Conservation (phyloP, 2,113 vertebrate genomes). For the Salvator merianae region DNA sequence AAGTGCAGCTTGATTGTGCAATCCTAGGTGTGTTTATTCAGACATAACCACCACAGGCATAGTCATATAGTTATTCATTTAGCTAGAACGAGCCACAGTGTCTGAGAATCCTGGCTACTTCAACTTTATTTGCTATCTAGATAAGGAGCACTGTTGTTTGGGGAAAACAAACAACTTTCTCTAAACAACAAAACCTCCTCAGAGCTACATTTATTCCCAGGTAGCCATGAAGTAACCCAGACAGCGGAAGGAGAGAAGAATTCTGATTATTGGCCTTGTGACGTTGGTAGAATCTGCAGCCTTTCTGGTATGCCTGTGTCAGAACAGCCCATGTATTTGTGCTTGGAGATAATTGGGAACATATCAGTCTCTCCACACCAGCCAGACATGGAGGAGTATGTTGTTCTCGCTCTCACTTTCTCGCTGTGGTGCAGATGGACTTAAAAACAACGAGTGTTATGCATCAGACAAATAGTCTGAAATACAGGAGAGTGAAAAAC, state of each 20-base stretch:
- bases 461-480: conserved; percentile 42
- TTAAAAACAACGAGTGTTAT: conserved; percentile 40
- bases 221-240: background rate
- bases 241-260: conserved; percentile 28
- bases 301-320: conserved; percentile 39
- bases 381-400: conserved; percentile 29
- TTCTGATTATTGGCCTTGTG: conserved; percentile 39
- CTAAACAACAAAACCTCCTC: conserved; percentile 34
- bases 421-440: background rate
- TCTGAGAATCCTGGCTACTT: background rate
- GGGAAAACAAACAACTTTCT: conserved; percentile 1
- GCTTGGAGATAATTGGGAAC: conserved; percentile 37
- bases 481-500: conserved; percentile 43
- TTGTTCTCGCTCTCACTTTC: conserved; percentile 9
- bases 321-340: conserved; percentile 47
- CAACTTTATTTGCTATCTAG: background rate
- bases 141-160: conserved; percentile 11
- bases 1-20: background rate
- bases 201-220: background rate
- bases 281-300: conserved; percentile 44
- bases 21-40: background rate
- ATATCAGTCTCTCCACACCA: conserved; percentile 37
- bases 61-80: background rate
- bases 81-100: background rate
- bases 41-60: background rate